Evolutionary conservation across 2,888 invertebrate species (phyloP).

Genomic region (Cataglyphis albicans): DNA sequence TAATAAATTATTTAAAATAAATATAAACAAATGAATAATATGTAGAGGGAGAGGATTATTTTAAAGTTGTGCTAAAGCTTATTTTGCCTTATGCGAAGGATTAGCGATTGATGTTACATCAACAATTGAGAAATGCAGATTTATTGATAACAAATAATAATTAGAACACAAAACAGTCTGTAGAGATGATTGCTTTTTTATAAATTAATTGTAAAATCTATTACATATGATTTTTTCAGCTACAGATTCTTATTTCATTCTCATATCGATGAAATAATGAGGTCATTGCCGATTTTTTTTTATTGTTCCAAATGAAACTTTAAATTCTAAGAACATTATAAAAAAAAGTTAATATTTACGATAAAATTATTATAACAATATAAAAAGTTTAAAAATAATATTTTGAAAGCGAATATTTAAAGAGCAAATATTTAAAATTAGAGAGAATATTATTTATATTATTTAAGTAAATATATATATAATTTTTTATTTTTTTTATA

Average conservation of each 20-base stretch:
- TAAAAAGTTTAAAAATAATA: too few relatives aligned
- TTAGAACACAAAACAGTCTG: not conserved
- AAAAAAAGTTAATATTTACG: too few relatives aligned
- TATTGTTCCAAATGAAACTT: too few relatives aligned
- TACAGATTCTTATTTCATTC: not conserved
- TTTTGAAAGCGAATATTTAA: too few relatives aligned
- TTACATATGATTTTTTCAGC: constrained; percentile 26
- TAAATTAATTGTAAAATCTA: not conserved
- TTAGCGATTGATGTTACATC: not conserved
- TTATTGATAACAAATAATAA: constrained; percentile 11
- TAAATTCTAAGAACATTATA: too few relatives aligned
- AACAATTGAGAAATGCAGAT: constrained; percentile 1
- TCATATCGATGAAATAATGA: not conserved
- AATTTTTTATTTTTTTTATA: too few relatives aligned
- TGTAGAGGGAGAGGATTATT: not conserved
- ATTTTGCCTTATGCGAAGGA: not conserved
- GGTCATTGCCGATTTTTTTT: too few relatives aligned
- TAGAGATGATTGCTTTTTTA: not conserved
- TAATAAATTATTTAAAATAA: not conserved
- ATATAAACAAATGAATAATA: not conserved
- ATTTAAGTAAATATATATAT: too few relatives aligned
- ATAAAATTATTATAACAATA: too few relatives aligned
- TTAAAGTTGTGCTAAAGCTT: not conserved
- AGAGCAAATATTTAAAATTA: too few relatives aligned
- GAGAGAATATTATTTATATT: too few relatives aligned